Conservation (phyloP, 1,140 invertebrate genomes). For the Sminthurides bifidus region DNA sequence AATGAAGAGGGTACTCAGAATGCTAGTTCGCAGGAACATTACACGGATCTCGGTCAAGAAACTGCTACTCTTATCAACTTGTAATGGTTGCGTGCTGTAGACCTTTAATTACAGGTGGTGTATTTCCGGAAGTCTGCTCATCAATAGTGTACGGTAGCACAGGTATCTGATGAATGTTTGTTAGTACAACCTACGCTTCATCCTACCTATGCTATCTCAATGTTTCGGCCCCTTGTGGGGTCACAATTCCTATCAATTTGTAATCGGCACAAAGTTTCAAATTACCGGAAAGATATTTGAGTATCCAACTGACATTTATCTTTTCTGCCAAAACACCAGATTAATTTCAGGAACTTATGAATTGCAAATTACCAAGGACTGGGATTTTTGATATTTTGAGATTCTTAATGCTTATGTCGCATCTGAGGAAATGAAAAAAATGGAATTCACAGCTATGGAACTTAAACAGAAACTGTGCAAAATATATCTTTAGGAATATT, state of each 20-base stretch:
- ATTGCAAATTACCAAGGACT: no score
- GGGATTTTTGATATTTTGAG: no score
- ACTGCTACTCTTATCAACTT: constrained; percentile 21
- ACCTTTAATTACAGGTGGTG: not conserved
- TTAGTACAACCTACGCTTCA: not conserved
- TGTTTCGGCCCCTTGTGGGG: not conserved
- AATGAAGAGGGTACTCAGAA: constrained; percentile 1
- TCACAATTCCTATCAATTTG: not conserved
- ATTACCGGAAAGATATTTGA: not conserved
- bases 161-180: not conserved
- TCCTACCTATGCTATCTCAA: no score
- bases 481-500: no score
- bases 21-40: not conserved
- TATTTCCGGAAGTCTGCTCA: no score
- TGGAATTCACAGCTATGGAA: no score
- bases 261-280: not conserved
- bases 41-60: constrained; percentile 17
- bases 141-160: not conserved
- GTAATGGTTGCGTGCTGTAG: constrained; percentile 1
- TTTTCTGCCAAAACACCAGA: no score
- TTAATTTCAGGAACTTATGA: no score
- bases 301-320: no score
- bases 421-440: no score
- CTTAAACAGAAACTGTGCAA: no score
- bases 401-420: no score